phyloP scores from a whole-genome alignment of 1,140 invertebrate species.

The Campodea augens region DNA sequence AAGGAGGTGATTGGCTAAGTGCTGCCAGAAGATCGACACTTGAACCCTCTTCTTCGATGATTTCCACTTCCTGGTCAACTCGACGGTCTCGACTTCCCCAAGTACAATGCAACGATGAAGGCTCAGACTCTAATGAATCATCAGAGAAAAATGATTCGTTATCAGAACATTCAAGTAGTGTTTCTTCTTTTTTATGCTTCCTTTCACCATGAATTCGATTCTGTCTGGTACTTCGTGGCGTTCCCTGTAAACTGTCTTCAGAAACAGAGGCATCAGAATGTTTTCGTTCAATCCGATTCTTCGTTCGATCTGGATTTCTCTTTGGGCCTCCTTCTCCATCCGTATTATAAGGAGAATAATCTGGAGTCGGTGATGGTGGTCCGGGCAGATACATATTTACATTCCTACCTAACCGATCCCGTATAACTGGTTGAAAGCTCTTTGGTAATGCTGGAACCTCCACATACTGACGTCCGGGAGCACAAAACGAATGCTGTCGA shows the following conservation, averaged over 20 bases:
- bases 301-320: background rate
- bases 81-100: no score
- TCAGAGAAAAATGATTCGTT: conserved; percentile 12
- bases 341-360: conserved; percentile 14
- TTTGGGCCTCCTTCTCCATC: conserved; percentile 7
- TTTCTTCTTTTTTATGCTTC: no score
- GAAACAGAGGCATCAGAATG: background rate
- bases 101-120: background rate
- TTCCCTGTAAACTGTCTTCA: background rate
- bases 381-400: conserved; percentile 18
- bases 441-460: no score
- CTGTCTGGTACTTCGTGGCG: background rate
- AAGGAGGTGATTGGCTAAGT: no score
- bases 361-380: conserved; percentile 15
- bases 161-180: no score
- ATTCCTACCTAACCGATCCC: conserved; percentile 11
- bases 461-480: no score
- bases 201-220: no score
- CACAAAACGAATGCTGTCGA: no score
- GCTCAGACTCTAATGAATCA: conserved; percentile 6
- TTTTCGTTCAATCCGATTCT: no score
- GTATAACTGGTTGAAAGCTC: conserved; percentile 7
- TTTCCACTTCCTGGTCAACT: no score
- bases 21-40: no score
- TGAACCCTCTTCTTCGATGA: no score